These are phyloP conservation scores for Trichoplusia ni DNA, from an alignment of 1,140 invertebrate genomes.

Conservation along the genomic window DNA sequence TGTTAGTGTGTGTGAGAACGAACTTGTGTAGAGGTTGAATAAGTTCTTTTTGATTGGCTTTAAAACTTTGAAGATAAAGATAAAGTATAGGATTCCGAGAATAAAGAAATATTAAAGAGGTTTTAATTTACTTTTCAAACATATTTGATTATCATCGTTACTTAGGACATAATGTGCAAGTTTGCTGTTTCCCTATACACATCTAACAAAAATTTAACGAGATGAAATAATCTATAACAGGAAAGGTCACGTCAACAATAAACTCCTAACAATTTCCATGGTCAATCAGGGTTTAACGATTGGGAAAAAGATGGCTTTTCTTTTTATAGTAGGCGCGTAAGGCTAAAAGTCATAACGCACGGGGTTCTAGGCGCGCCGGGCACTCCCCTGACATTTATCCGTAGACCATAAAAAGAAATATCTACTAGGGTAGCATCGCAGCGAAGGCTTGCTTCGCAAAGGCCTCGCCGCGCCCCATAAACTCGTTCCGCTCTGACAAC, in stretches of 20 bases:
- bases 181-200: too few species aligned
- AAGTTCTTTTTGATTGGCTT: too few species aligned
- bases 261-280: constrained; percentile 5
- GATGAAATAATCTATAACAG: too few species aligned
- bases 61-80: too few species aligned
- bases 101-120: too few species aligned
- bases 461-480: constrained; percentile 67
- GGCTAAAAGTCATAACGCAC: constrained; percentile 48
- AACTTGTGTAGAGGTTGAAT: too few species aligned
- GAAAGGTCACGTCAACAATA: constrained; percentile 1
- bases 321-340: constrained; percentile 45
- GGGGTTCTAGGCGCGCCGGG: constrained; percentile 57
- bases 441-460: constrained; percentile 64
- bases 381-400: constrained; percentile 77
- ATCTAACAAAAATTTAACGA: too few species aligned
- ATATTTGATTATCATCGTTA: too few species aligned
- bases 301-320: constrained; percentile 34
- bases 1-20: too few species aligned
- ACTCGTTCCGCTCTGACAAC: constrained; percentile 52
- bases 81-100: too few species aligned
- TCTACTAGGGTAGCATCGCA: constrained; percentile 70
- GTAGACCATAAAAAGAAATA: constrained; percentile 79
- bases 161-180: too few species aligned
- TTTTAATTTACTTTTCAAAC: too few species aligned
- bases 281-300: constrained; percentile 32